Conservation (phyloP, 2,113 vertebrate genomes). For the Scatophagus argus region DNA sequence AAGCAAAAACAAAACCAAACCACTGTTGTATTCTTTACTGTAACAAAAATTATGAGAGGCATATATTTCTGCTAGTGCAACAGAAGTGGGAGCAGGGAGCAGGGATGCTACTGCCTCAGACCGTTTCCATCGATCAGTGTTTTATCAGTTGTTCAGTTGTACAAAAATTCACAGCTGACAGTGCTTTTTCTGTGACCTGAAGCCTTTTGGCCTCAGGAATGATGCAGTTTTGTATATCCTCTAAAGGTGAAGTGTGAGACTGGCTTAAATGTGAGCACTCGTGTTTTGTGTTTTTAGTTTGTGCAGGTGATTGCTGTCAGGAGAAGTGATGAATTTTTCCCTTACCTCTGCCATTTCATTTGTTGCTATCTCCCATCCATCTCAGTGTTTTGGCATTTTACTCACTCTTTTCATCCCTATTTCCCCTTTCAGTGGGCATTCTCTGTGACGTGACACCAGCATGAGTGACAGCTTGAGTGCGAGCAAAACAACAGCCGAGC, state of each 20-base stretch:
- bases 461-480: slow-evolving; percentile 42
- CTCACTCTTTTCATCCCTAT: slow-evolving; percentile 13
- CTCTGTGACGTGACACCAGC: slow-evolving; percentile 18
- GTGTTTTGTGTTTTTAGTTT: slow-evolving; percentile 2
- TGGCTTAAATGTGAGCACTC: slow-evolving; percentile 11
- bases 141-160: slow-evolving; percentile 31
- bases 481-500: slow-evolving; percentile 11
- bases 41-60: not conserved
- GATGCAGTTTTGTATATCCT: slow-evolving; percentile 12
- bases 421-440: slow-evolving; percentile 21
- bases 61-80: not conserved
- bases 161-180: not conserved
- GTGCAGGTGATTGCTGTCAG: slow-evolving; percentile 7
- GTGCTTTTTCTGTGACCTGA: slow-evolving; percentile 21
- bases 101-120: not conserved
- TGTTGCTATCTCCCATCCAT: not conserved
- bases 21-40: not conserved
- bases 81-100: not conserved
- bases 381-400: slow-evolving; percentile 11
- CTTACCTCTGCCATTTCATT: slow-evolving; percentile 7
- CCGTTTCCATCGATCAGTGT: slow-evolving; percentile 4
- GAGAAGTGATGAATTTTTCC: slow-evolving; percentile 3
- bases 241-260: not conserved
- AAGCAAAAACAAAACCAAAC: too few relatives aligned
- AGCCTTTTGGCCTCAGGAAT: slow-evolving; percentile 4